Conservation (phyloP, 2,113 vertebrate genomes). For the Crotalus helleri region DNA sequence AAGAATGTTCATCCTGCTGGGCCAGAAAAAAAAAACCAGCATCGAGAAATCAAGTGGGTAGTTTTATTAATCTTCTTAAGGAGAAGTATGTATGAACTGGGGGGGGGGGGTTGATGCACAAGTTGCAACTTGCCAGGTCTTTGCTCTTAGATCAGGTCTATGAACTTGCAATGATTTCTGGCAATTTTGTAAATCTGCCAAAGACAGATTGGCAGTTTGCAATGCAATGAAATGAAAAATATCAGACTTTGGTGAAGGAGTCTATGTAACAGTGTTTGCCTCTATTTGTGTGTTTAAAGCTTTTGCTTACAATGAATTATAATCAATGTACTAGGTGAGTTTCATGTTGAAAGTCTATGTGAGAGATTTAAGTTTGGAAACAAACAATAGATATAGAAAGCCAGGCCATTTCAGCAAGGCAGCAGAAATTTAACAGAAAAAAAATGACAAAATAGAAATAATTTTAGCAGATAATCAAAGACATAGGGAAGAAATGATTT, state of each 20-base stretch:
- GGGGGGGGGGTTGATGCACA: background rate
- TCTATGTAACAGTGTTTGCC: background rate
- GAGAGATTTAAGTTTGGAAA: background rate
- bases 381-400: background rate
- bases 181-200: background rate
- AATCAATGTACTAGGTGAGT: background rate
- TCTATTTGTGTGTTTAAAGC: background rate
- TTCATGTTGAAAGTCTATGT: background rate
- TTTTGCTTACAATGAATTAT: constrained; percentile 17
- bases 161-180: background rate
- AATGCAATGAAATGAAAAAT: background rate
- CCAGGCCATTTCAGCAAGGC: background rate
- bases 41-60: constrained; percentile 62
- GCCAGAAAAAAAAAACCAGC: constrained; percentile 46
- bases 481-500: background rate
- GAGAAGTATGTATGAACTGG: constrained; percentile 46
- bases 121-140: constrained; percentile 31
- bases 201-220: background rate
- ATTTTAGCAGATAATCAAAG: background rate
- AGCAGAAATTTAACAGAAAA: background rate
- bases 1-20: constrained; percentile 30
- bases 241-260: background rate
- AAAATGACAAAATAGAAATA: background rate
- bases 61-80: constrained; percentile 58
- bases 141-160: constrained; percentile 49